Evolutionary conservation across 2,888 invertebrate species (phyloP).

Genomic region (Ophonus ardosiacus): DNA sequence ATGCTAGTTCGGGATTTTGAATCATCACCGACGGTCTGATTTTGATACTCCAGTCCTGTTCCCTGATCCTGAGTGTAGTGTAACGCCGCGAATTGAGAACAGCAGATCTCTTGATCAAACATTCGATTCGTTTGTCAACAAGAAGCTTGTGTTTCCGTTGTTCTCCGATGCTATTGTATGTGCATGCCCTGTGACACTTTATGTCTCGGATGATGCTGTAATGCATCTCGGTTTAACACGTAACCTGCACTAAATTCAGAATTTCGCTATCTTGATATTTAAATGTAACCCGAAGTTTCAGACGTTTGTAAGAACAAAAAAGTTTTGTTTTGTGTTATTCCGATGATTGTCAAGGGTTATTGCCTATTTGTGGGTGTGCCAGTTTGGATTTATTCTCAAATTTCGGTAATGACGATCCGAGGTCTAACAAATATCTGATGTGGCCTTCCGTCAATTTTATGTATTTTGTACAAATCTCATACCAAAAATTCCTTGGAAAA

Average conservation of each 20-base stretch:
- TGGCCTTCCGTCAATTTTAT: too few species aligned
- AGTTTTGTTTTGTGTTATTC: too few species aligned
- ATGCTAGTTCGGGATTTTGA: too few species aligned
- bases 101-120: constrained; percentile 40
- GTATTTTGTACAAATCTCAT: too few species aligned
- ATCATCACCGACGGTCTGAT: too few species aligned
- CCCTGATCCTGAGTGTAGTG: background rate
- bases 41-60: background rate
- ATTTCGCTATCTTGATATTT: background rate
- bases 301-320: background rate
- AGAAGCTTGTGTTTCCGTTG: background rate
- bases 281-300: background rate
- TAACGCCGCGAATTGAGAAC: background rate
- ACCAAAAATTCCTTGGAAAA: too few species aligned
- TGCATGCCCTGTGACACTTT: constrained; percentile 18
- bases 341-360: background rate
- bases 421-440: too few species aligned
- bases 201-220: background rate
- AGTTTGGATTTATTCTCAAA: too few species aligned
- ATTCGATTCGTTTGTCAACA: constrained; percentile 47
- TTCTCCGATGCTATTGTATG: background rate
- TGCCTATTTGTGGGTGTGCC: background rate
- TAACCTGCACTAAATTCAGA: background rate
- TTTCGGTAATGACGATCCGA: too few species aligned
- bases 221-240: background rate